phyloP scores from a whole-genome alignment of 2,797 vertebrate genomes.

The Mionectes olivaceus region DNA sequence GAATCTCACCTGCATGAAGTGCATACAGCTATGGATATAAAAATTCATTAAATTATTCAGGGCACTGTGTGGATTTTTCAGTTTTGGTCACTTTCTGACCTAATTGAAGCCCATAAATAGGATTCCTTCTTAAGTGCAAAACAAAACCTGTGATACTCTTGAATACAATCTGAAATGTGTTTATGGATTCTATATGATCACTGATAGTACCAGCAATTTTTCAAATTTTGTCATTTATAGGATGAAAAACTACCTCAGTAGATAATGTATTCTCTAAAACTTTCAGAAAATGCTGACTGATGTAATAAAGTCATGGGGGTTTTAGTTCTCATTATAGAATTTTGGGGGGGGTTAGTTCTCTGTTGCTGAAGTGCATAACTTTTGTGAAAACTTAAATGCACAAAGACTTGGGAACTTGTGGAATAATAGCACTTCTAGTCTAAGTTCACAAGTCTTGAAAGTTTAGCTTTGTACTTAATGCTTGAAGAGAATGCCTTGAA shows the following conservation, averaged over 20 bases:
- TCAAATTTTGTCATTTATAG: not conserved
- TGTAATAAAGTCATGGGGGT: not conserved
- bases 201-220: not conserved
- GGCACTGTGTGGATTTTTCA: not conserved
- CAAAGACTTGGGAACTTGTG: not conserved
- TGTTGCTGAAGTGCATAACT: not conserved
- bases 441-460: not conserved
- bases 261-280: not conserved
- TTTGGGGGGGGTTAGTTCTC: not conserved
- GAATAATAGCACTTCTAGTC: not conserved
- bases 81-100: not conserved
- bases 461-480: not conserved
- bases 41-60: not conserved
- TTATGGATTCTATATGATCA: not conserved
- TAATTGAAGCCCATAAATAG: not conserved
- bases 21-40: not conserved
- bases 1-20: not conserved
- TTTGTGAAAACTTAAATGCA: not conserved
- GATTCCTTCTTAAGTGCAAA: not conserved
- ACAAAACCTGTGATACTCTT: not conserved
- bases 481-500: not conserved
- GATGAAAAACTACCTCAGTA: not conserved
- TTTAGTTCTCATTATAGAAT: not conserved
- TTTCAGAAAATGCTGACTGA: not conserved
- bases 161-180: not conserved